Evolutionary conservation across 2,797 vertebrate genomes (phyloP).

Genomic region (Artibeus jamaicensis): DNA sequence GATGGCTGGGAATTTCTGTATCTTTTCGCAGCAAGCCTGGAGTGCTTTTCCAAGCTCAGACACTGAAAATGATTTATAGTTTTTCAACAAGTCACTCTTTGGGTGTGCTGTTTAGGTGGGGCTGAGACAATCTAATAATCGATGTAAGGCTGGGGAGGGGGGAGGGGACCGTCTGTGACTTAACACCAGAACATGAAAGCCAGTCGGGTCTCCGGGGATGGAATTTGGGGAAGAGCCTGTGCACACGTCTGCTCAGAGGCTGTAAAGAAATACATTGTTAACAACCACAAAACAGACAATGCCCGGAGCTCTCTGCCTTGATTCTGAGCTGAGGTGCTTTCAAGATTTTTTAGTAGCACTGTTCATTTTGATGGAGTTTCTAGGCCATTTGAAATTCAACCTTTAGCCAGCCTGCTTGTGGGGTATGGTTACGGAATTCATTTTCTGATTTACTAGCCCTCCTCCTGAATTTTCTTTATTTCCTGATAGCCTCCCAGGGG

Average conservation of each 20-base stretch:
- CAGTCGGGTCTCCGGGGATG: slow-evolving; percentile 71
- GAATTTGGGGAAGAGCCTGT: slow-evolving; percentile 77
- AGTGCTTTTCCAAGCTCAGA: slow-evolving; percentile 78
- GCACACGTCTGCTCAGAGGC: slow-evolving; percentile 70
- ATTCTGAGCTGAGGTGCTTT: slow-evolving; percentile 66
- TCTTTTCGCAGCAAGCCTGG: slow-evolving; percentile 81
- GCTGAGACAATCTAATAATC: slow-evolving; percentile 77
- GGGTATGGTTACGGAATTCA: slow-evolving; percentile 73
- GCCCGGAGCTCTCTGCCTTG: slow-evolving; percentile 62
- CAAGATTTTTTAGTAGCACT: slow-evolving; percentile 70
- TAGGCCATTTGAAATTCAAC: slow-evolving; percentile 78
- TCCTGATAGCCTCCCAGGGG: slow-evolving; percentile 58
- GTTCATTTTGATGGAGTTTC: slow-evolving; percentile 76
- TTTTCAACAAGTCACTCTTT: slow-evolving; percentile 81
- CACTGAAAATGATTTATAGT: slow-evolving; percentile 81
- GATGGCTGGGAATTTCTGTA: slow-evolving; percentile 75
- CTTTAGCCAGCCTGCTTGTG: slow-evolving; percentile 61
- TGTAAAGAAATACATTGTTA: slow-evolving; percentile 60
- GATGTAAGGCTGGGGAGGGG: slow-evolving; percentile 60
- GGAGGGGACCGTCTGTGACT: slow-evolving; percentile 56
- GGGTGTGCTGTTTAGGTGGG: slow-evolving; percentile 74
- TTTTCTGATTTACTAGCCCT: slow-evolving; percentile 77
- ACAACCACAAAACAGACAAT: slow-evolving; percentile 61
- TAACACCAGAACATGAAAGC: slow-evolving; percentile 77
- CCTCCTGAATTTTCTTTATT: slow-evolving; percentile 71